Conservation (phyloP, 2,888 invertebrate species). For the Thecophora atra region DNA sequence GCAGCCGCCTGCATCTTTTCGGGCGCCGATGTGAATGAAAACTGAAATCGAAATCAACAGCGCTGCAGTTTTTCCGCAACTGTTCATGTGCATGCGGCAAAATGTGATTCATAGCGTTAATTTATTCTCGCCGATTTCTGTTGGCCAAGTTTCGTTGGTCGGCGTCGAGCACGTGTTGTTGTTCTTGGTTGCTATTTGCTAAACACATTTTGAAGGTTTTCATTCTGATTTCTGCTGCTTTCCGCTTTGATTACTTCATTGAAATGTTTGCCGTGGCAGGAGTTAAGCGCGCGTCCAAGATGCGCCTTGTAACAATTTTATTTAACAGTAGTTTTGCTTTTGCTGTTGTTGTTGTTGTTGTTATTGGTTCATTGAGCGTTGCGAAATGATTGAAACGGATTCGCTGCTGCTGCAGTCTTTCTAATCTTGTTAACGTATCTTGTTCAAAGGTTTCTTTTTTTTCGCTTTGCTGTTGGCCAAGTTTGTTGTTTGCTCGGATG, state of each 20-base stretch:
- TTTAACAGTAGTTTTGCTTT: not conserved
- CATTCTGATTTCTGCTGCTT: constrained; percentile 6
- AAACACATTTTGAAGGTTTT: constrained; percentile 9
- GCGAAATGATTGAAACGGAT: constrained; percentile 18
- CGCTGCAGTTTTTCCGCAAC: constrained; percentile 14
- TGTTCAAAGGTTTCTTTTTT: constrained; percentile 3
- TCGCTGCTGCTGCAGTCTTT: constrained; percentile 15
- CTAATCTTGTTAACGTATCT: constrained; percentile 36
- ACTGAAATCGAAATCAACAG: not conserved
- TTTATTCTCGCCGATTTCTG: not conserved
- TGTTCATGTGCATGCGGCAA: not conserved
- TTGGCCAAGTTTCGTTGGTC: not conserved
- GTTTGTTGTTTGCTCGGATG: constrained; percentile 34
- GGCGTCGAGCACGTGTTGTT: constrained; percentile 25
- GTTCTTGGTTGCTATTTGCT: not conserved
- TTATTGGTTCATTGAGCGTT: constrained; percentile 13
- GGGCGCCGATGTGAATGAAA: constrained; percentile 7
- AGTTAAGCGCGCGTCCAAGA: constrained; percentile 6
- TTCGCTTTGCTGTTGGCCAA: constrained; percentile 27
- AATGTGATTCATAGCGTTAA: constrained; percentile 27
- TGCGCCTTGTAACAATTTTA: constrained; percentile 36
- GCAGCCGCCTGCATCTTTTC: constrained; percentile 22
- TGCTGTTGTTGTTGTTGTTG: constrained; percentile 1
- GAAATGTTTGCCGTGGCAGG: constrained; percentile 7
- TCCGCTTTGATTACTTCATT: constrained; percentile 23